Conservation (phyloP, 2,797 vertebrate species). For the Streptopelia turtur region DNA sequence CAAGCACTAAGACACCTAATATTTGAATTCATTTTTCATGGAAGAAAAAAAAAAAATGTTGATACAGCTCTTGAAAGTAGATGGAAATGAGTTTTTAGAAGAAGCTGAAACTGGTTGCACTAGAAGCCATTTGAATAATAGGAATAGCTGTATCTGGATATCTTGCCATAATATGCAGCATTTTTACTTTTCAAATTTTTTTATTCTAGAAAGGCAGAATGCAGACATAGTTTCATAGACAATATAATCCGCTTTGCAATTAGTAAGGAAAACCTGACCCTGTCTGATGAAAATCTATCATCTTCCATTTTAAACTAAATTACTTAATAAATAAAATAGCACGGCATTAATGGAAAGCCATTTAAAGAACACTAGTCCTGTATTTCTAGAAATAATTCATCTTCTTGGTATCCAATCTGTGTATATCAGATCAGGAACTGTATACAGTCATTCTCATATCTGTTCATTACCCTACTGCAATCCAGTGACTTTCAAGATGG, state of each 20-base stretch:
- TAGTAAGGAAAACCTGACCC: background rate
- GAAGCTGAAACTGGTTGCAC: background rate
- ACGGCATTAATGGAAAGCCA: background rate
- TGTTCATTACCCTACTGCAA: background rate
- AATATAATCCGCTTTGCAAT: background rate
- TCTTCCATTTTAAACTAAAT: slow-evolving; percentile 7
- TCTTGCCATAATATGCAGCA: background rate
- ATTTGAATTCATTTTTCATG: background rate
- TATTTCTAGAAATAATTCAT: background rate
- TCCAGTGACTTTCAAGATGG: background rate
- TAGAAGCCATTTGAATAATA: background rate
- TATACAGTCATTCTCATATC: background rate
- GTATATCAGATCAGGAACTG: background rate
- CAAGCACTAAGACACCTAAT: background rate
- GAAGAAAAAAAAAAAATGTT: background rate
- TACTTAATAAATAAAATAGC: slow-evolving; percentile 29
- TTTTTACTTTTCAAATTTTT: background rate
- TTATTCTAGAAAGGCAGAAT: background rate
- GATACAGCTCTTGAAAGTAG: background rate
- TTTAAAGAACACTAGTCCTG: background rate
- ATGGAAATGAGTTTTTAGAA: background rate
- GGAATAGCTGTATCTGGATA: background rate
- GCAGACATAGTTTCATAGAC: background rate
- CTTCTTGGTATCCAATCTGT: background rate
- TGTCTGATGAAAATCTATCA: background rate